A percentile compares a stretch with the other conserved stretches of the same genome.
phyloP scores from a whole-genome alignment of 2,888 invertebrate genomes.

The Limnephilus lunatus region DNA sequence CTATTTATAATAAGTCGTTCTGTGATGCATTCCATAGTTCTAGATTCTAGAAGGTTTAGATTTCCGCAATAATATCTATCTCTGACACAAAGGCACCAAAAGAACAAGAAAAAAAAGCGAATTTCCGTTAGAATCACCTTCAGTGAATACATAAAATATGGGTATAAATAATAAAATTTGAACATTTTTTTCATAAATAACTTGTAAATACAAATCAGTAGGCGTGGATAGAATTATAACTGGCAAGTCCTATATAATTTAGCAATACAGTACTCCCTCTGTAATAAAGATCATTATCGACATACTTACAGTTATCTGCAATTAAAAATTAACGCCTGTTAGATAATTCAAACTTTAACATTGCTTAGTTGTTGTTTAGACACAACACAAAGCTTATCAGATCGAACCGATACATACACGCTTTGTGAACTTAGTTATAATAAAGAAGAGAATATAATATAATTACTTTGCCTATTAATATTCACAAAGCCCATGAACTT shows the following conservation, averaged over 20 bases:
- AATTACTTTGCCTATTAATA: neutral
- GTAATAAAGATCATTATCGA: too few relatives aligned
- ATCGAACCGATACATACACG: neutral
- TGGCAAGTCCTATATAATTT: too few relatives aligned
- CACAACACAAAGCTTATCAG: neutral
- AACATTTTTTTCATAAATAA: too few relatives aligned
- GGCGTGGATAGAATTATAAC: too few relatives aligned
- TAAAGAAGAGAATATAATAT: neutral
- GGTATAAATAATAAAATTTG: too few relatives aligned
- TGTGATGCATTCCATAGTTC: too few relatives aligned
- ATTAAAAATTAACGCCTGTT: neutral
- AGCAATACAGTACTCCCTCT: too few relatives aligned
- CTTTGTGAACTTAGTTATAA: neutral
- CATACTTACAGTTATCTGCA: neutral
- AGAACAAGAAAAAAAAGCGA: neutral
- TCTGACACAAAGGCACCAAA: neutral
- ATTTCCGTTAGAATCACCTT: too few relatives aligned
- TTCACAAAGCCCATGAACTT: conserved; percentile 16
- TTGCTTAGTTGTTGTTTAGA: neutral
- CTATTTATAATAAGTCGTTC: too few relatives aligned
- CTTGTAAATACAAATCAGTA: too few relatives aligned
- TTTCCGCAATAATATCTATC: neutral
- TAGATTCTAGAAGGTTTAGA: neutral
- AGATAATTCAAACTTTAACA: neutral
- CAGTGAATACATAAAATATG: too few relatives aligned